Base-by-base conservation (phyloP, 2,888 invertebrate genomes). In the Boloria euphrosyne region DNA sequence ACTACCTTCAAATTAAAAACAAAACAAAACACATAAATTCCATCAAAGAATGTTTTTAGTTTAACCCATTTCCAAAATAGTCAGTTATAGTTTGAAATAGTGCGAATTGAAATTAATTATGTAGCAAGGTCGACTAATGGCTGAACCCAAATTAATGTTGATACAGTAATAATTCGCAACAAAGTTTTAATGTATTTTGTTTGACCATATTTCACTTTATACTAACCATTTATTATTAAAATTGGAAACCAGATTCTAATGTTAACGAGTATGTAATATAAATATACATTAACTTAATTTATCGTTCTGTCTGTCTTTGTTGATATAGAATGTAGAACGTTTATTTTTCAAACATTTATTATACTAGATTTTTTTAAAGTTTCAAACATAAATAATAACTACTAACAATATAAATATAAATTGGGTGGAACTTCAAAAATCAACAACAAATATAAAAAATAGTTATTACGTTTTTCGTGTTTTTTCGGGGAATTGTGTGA, bases 41-140 rank as follows among this genome's bases (percentile, higher is more conserved):
- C 31, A 38, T 38, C 10, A 38, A 38, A 38, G 31, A 38, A 38
- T 38, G 31, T 38, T 38, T 38, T 38, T 38, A 50, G 5, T 44
- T 57, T 18, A 43, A 18, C 38, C 43, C 16, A 46, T 47, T 57
- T 43, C 27, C 27, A 43, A 51, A 65, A 65, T 38, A 65, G 46
- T 50, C 55, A 63, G 58, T 68, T 49, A 10, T 38, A 49, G 47
- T 49, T 49, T 59, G 31, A 49, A 49, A 59, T 59, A 38, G 68
- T 71, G 71, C 66, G 69, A 73, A 74, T 75, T 83, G 81, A 79
- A 82, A 85, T 85, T 84, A 85, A 85, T 85, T 80, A 81, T 71
- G 72, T 74, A 74, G 76, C 75, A 75, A 75, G 77, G 79, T 75
- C 76, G 74, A 77, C 75, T 84, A 84, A 80, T 80, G 78, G 81